These are phyloP conservation scores for Polydrusus tereticollis DNA, from an alignment of 2,888 invertebrate species.

Conservation along the genomic window DNA sequence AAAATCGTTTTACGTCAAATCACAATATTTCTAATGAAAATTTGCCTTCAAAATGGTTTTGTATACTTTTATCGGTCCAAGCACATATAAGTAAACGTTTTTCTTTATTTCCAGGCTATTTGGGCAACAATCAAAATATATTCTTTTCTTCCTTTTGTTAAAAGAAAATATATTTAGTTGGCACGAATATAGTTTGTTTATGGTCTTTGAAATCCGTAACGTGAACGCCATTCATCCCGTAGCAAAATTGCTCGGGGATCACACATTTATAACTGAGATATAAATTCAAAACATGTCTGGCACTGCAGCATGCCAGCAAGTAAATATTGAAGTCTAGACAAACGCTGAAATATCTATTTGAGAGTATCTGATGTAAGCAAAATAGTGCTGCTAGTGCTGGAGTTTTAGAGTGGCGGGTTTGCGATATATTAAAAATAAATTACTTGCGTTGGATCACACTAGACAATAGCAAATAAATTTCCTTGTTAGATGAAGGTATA, in stretches of 20 bases:
- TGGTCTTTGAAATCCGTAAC: constrained; percentile 5
- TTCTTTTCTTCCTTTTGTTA: too few relatives aligned
- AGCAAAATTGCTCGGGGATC: background rate
- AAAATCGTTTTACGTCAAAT: too few relatives aligned
- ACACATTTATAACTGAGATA: constrained; percentile 10
- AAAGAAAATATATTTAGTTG: too few relatives aligned
- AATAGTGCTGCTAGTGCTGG: too few relatives aligned
- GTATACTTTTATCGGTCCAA: too few relatives aligned
- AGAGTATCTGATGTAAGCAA: constrained; percentile 27
- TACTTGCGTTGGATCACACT: background rate
- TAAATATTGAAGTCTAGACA: constrained; percentile 28
- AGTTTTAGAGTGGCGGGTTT: background rate
- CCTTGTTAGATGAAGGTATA: background rate
- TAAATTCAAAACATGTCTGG: constrained; percentile 22
- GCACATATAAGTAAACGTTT: too few relatives aligned
- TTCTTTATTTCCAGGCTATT: too few relatives aligned
- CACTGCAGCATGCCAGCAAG: constrained; percentile 14
- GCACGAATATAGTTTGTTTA: too few relatives aligned
- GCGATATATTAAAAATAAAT: constrained; percentile 7
- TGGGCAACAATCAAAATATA: too few relatives aligned
- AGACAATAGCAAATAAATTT: background rate
- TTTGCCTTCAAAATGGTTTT: too few relatives aligned
- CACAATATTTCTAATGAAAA: too few relatives aligned
- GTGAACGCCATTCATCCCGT: background rate
- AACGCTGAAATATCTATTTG: constrained; percentile 27